Base-by-base conservation (phyloP, 2,113 vertebrate species). In the Paraplagusia blochii region DNA sequence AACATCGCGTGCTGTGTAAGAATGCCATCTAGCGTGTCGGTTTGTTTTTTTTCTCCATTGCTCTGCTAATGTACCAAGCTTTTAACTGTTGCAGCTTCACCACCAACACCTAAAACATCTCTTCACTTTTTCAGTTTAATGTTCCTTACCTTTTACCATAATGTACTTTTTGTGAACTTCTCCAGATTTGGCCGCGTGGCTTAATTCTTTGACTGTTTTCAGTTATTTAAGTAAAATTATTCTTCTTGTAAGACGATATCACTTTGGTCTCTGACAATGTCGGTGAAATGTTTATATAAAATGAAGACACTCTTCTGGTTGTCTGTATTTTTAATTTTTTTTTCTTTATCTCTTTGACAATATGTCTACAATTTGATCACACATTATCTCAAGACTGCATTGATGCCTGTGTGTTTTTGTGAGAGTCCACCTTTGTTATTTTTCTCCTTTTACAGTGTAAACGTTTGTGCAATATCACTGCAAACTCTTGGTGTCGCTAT, bases 401-500 rank as follows among this genome's bases (percentile, higher is more conserved):
- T 42, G 44, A 59, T 55, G 79, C 46, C 44, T 74, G 72, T 53
- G 50, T 35, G 17, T 58, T 44, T 58, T 45, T 46, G 46, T 46
- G 29, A 19, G 45, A 11, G n/a, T 15, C 63, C 50, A 61, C 42
- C 66, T 47, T 42, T 16, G 68, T 66, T 76, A 29, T 29, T 53
- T 80, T 60, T 69, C 68, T 76, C 82, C 77, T 87, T 80, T 81
- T 85, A 79, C 68, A 58, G 58, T 83, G 74, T 84, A 81, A 79
- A 74, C 40, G 13, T 71, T 68, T 80, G 82, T 86, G 83, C 84
- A 87, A 82, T 85, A 87, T 74, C 49, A 63, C 63, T 77, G 72
- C 66, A 58, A 52, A 73, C 74, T 64, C 46, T 64, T 61, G 42
- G 1, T 60, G 9, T 65, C 19, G 77, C 58, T 79, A 63, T 60